Evolutionary conservation across 2,888 invertebrate species (phyloP), one percentile per base, ranked within the genome.

Genomic region (Entomobrya proxima): DNA sequence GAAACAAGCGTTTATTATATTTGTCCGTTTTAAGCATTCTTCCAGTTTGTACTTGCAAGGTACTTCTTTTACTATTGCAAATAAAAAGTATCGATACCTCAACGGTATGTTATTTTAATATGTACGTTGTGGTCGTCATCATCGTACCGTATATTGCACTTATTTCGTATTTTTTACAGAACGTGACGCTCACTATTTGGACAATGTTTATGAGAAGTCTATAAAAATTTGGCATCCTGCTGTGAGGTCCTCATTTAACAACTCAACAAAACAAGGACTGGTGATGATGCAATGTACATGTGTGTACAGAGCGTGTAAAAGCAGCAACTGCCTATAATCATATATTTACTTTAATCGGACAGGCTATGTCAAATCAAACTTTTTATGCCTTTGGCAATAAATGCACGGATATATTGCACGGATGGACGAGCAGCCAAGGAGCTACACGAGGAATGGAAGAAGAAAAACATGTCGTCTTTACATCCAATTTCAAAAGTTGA

Each of bases 161-260:
- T 78, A 32, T 72, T 78, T 44, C 47, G n/a, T 61, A 64, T 47
- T 61, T n/a, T 78, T 32, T 32, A 47, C 37, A 78, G 64, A 32
- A 40, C n/a, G 58, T 50, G 58, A 69, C 30, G 37, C 35, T 44
- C 37, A 64, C 44, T 83, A 37, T 83, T 83, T 83, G 76, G 67
- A 67, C 50, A 76, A 64, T 24, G 64, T 82, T 82, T 82, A 81
- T 81, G 74, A 74, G 44, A 52, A 47, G 35, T n/a, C 74, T 58
- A 81, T 80, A 80, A 80, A 76, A 81, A 81, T 52, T 79, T 61
- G 77, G 61, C 35, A 44, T 67, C 83, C 76, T 77, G 77, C 83
- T 83, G 83, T 77, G 83, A 37, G 83, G 83, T 77, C 83, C 83
- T 76, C 77, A 83, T 83, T 83, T 83, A 37, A 76, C 76, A 83